Evolutionary conservation across 2,888 invertebrate genomes (phyloP), one percentile per base, ranked within the genome.

Genomic region (Meghimatium bilineatum): DNA sequence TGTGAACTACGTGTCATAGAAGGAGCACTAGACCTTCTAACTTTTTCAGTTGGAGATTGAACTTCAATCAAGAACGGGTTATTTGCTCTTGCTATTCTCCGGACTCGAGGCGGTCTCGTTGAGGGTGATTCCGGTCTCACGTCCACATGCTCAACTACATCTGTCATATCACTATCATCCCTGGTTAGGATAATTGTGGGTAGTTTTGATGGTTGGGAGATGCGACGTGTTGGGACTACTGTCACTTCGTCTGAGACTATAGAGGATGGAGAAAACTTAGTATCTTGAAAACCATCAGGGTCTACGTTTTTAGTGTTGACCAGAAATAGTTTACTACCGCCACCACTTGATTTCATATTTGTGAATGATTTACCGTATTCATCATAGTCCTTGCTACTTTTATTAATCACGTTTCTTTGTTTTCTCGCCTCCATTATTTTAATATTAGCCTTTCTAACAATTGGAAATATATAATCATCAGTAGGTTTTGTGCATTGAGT

Each of bases 1-100:
- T 44, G 44, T 23, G 20, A 1, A 34, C 36, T 34, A 20, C 49
- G 32, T 26, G 69, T 26, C 80, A 80, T 80, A 26, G 69, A 23
- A 36, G 80, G 80, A 34, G 80, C 80, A 34, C 80, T 80, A 1
- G 71, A 69, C 1, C 80, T 34, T 12, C 80, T 66, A n/a, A 80
- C 71, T 34, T 80, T 72, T 71, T 52, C 78, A 5, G 29, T 60
- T 29, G 78, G 12, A 14, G 69, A 36, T 26, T 52, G 52, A n/a
- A 71, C 71, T 56, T 80, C 80, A 52, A 80, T 80, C 36, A 80
- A 23, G 56, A 80, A 80, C 1, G 80, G 80, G 23, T 80, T 80
- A 38, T 80, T 80, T 14, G 71, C 80, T 56, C 80, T 69, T 29
- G 80, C 80, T 12, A 80, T 56, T 8, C 80, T 69, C 29, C 80